phyloP scores from a whole-genome alignment of 92 coral and sea anemone genomes.

The Porites rus region DNA sequence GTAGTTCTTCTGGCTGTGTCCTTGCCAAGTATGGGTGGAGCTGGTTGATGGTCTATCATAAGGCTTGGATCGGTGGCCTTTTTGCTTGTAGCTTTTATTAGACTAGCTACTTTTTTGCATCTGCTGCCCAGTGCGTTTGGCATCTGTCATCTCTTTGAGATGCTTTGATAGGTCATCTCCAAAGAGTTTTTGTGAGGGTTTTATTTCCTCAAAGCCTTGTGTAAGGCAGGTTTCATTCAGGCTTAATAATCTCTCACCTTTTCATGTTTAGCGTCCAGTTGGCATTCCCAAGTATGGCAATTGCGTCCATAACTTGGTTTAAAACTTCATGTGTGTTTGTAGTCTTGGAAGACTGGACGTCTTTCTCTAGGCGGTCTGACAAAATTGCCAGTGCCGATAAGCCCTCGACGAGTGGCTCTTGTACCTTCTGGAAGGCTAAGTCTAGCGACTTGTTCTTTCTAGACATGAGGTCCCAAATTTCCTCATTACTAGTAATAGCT shows the following conservation, averaged over 20 bases:
- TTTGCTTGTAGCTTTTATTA: background rate
- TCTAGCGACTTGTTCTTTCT: slow-evolving; percentile 52
- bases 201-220: slow-evolving; percentile 19
- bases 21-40: background rate
- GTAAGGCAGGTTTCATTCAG: background rate
- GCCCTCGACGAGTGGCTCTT: slow-evolving; percentile 60
- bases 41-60: slow-evolving; percentile 24
- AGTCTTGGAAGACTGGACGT: slow-evolving; percentile 30
- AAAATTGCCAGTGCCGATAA: slow-evolving; percentile 52
- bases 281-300: slow-evolving; percentile 57
- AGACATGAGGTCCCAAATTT: slow-evolving; percentile 61
- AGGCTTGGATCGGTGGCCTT: slow-evolving; percentile 1
- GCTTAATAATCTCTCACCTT: slow-evolving; percentile 43
- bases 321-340: slow-evolving; percentile 37
- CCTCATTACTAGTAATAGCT: slow-evolving; percentile 53
- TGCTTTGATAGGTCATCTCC: slow-evolving; percentile 16
- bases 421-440: slow-evolving; percentile 51
- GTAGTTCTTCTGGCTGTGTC: background rate
- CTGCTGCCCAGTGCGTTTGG: slow-evolving; percentile 6
- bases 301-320: slow-evolving; percentile 60
- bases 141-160: background rate
- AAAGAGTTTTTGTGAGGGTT: slow-evolving; percentile 47
- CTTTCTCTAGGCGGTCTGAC: slow-evolving; percentile 52
- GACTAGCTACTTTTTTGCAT: slow-evolving; percentile 18
- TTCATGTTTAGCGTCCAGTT: slow-evolving; percentile 60